These are phyloP conservation scores for Kryptolebias marmoratus DNA, from an alignment of 2,113 vertebrate genomes.

Conservation along the genomic window DNA sequence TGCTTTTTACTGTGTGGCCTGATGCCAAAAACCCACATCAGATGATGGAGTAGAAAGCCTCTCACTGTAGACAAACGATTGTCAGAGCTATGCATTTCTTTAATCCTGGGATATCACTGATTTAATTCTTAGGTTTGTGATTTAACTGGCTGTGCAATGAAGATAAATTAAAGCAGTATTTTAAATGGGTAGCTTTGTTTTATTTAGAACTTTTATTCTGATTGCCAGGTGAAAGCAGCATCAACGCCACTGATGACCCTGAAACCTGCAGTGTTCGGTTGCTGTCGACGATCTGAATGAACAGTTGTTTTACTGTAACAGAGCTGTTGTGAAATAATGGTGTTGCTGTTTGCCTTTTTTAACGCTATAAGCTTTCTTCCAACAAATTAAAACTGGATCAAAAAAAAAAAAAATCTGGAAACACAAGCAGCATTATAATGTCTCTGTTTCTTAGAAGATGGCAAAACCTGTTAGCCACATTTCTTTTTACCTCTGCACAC, in stretches of 20 bases:
- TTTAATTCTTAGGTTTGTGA: slow-evolving; percentile 16
- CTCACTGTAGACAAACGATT: slow-evolving; percentile 5
- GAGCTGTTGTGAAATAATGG: not conserved
- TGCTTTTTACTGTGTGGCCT: not conserved
- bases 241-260: not conserved
- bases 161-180: slow-evolving; percentile 30
- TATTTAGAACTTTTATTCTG: slow-evolving; percentile 44
- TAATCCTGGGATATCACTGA: not conserved
- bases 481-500: slow-evolving; percentile 44
- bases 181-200: slow-evolving; percentile 28
- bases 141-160: not conserved
- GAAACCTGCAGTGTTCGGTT: not conserved
- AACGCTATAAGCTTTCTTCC: slow-evolving; percentile 9
- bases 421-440: slow-evolving; percentile 4
- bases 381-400: not conserved
- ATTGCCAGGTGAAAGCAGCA: slow-evolving; percentile 6
- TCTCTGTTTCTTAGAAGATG: slow-evolving; percentile 9
- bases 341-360: slow-evolving; percentile 13
- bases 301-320: slow-evolving; percentile 31
- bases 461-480: slow-evolving; percentile 16
- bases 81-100: slow-evolving; percentile 23
- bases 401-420: slow-evolving; percentile 14
- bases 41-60: slow-evolving; percentile 5
- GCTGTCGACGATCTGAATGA: slow-evolving; percentile 14
- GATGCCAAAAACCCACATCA: slow-evolving; percentile 11